Evolutionary conservation across 2,113 vertebrate species (phyloP).

Genomic region (Microcebus griseorufus): DNA sequence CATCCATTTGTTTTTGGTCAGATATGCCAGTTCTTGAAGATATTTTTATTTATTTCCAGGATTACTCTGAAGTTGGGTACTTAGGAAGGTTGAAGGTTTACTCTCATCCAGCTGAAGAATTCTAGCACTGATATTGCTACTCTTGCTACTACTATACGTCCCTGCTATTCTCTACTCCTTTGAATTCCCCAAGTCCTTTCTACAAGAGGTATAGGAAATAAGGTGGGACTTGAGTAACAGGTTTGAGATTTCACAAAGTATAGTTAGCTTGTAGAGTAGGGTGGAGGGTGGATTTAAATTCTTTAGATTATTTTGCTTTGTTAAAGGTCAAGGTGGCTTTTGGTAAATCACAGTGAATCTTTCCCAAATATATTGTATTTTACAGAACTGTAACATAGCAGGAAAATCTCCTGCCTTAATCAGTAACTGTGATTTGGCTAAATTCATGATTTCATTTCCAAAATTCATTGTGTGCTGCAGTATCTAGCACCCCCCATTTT

Average conservation of each 20-base stretch:
- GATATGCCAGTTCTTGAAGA: neutral
- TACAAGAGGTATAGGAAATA: neutral
- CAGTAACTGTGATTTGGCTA: neutral
- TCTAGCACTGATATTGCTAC: neutral
- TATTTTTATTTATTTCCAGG: neutral
- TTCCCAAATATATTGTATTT: slow-evolving; percentile 25
- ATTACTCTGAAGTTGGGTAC: neutral
- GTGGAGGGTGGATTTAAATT: neutral
- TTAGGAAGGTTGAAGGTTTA: slow-evolving; percentile 10
- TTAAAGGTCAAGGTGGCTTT: slow-evolving; percentile 13
- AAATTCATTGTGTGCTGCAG: neutral
- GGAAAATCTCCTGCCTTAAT: neutral
- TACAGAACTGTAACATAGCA: neutral
- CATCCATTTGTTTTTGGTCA: neutral
- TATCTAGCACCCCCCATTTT: neutral
- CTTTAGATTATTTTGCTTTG: slow-evolving; percentile 29
- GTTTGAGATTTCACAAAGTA: neutral
- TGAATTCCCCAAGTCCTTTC: neutral
- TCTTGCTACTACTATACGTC: neutral
- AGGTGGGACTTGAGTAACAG: neutral
- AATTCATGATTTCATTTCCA: slow-evolving; percentile 10
- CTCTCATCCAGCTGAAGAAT: neutral
- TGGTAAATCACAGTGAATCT: neutral
- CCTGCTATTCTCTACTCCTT: neutral
- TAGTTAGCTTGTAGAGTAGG: neutral